Percentiles rank a stretch among this genome's conserved stretches.
phyloP scores from a whole-genome alignment of 2,888 invertebrate species.

The Theodoxus fluviatilis region DNA sequence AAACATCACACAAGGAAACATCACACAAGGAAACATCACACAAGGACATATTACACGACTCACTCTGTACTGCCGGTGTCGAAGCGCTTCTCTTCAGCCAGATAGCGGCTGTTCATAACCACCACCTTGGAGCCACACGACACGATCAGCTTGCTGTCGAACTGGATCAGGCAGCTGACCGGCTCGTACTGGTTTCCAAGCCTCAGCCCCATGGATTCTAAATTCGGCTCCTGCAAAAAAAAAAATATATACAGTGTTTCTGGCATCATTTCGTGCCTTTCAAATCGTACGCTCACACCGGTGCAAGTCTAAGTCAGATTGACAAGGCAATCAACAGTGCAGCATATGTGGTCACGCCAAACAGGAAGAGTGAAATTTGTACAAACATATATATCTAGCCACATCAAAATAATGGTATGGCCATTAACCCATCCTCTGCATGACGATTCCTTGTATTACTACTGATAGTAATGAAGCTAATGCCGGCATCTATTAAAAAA shows the following conservation, averaged over 20 bases:
- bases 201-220: constrained; percentile 43
- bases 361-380: no score
- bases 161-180: constrained; percentile 46
- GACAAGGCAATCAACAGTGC: no score
- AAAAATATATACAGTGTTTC: neutral
- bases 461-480: neutral
- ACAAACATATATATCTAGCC: no score
- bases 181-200: constrained; percentile 48
- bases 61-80: constrained; percentile 39
- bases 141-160: constrained; percentile 38
- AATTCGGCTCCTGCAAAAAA: constrained; percentile 38
- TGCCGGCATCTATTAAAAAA: neutral
- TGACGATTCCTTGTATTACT: neutral
- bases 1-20: no score
- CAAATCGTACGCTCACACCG: no score
- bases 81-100: constrained; percentile 43
- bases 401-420: no score
- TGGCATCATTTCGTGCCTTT: neutral
- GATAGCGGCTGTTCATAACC: constrained; percentile 38
- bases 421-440: neutral
- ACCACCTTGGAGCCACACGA: constrained; percentile 51
- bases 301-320: no score
- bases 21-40: no score
- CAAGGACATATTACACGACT: no score
- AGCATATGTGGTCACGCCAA: no score